Conservation (phyloP, 2,797 vertebrate species). For the Sciurus carolinensis region DNA sequence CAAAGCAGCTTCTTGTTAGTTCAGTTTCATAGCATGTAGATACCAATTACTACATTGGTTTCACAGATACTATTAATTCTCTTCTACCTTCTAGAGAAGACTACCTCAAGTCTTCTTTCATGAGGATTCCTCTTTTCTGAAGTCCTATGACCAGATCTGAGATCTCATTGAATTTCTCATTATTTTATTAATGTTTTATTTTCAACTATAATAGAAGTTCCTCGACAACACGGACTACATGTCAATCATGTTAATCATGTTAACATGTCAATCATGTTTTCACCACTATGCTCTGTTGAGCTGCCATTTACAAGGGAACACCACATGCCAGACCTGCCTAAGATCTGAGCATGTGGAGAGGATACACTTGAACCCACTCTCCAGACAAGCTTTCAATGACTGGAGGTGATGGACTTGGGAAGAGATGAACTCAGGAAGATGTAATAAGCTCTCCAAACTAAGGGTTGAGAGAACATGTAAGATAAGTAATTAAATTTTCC, state of each 20-base stretch:
- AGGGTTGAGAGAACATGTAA: background rate
- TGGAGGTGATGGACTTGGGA: background rate
- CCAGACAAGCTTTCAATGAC: background rate
- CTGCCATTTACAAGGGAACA: background rate
- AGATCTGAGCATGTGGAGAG: background rate
- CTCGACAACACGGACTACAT: background rate
- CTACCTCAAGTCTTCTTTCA: background rate
- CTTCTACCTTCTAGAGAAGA: background rate
- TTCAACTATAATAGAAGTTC: background rate
- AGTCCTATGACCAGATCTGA: background rate
- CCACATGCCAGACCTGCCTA: background rate
- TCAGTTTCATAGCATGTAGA: background rate
- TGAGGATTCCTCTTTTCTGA: background rate
- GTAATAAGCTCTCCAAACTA: background rate
- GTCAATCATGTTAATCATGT: background rate
- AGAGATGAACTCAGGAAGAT: background rate
- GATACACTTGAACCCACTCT: background rate
- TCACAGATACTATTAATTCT: background rate
- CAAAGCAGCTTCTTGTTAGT: background rate
- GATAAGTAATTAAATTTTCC: background rate
- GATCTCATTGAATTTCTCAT: background rate
- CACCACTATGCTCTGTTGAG: background rate
- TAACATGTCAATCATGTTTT: background rate
- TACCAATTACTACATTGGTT: background rate
- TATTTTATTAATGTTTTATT: background rate